phyloP scores from a whole-genome alignment of 2,113 vertebrate species.

The Istiophorus platypterus region DNA sequence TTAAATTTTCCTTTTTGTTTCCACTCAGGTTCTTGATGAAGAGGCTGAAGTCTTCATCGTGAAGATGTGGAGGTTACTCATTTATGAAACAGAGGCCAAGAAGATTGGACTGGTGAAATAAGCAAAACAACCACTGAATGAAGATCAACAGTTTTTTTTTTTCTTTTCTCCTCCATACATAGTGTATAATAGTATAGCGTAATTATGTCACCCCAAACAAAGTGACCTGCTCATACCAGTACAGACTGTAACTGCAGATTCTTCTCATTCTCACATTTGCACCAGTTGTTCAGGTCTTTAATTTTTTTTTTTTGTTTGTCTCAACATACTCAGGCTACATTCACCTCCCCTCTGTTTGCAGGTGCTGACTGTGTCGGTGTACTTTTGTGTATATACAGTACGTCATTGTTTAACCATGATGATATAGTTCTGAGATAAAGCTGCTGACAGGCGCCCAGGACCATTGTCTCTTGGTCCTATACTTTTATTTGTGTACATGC shows the following conservation, averaged over 20 bases:
- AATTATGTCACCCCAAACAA: constrained; percentile 40
- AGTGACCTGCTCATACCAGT: constrained; percentile 22
- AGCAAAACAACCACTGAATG: constrained; percentile 59
- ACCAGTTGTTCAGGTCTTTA: constrained; percentile 29
- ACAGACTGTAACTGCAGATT: constrained; percentile 39
- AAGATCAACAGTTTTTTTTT: constrained; percentile 24
- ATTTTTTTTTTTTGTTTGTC: background rate
- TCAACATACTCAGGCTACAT: constrained; percentile 45
- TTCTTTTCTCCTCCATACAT: constrained; percentile 3
- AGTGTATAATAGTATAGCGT: constrained; percentile 59
- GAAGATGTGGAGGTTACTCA: constrained; percentile 99
- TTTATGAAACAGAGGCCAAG: constrained; percentile 99
- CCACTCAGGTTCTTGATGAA: constrained; percentile 94
- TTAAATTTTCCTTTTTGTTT: background rate
- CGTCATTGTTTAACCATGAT: constrained; percentile 34
- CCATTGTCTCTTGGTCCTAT: background rate
- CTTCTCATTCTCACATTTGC: constrained; percentile 29
- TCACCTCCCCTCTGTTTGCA: constrained; percentile 29
- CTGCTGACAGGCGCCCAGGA: constrained; percentile 25
- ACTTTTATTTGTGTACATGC: constrained; percentile 23
- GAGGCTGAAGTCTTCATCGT: constrained; percentile 99
- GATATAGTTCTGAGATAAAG: constrained; percentile 16
- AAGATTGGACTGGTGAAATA: constrained; percentile 99
- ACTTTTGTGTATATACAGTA: constrained; percentile 59
- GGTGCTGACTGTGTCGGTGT: constrained; percentile 56